Base-by-base conservation (phyloP, 2,797 vertebrate genomes). In the Gobionotothen gibberifrons region DNA sequence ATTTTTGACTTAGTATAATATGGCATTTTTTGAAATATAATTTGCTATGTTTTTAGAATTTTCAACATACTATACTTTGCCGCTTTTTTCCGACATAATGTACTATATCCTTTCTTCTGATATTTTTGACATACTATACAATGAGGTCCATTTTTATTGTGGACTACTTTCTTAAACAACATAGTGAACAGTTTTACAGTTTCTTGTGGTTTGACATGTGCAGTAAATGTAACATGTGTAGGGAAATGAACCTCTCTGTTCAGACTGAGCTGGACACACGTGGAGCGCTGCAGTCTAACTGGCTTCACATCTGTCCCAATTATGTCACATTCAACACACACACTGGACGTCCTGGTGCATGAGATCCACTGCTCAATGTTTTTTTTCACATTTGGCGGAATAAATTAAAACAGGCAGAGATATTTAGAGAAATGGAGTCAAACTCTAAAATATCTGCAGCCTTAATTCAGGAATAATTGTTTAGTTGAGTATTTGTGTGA, bases 181-280 rank as follows among this genome's bases (percentile, higher is more conserved):
- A 47, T 14, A 3, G 36, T 36, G 57, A 43, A 56, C 22, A 9
- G 62, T 42, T 43, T 21, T 19, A 36, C 11, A 19, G 56, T 63
- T 48, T 10, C 17, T 44, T 43, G 10, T 42, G 26, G 5, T 52
- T n/a, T 29, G 40, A 7, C 21, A 12, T 11, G 9, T 13, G 16
- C 36, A 16, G 57, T 56, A 8, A 51, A 59, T 4, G 1, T 61
- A 32, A 42, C 59, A 8, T 36, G 5, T 47, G 60, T 58, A 12
- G 26, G 29, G 52, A 60, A 29, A 11, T 29, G 22, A 51, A 46
- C 43, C 2, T 21, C 36, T 62, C 12, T 42, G 67, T 67, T 58
- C 51, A 63, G 49, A 62, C n/a, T 12, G 57, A 21, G 69, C 26
- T 0, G 49, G 72, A 72, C 78, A 57, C 78, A 75, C 57, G 54